Evolutionary conservation across 2,797 vertebrate genomes (phyloP), one percentile per base, ranked within the genome.

Genomic region (Meriones psammophilus): DNA sequence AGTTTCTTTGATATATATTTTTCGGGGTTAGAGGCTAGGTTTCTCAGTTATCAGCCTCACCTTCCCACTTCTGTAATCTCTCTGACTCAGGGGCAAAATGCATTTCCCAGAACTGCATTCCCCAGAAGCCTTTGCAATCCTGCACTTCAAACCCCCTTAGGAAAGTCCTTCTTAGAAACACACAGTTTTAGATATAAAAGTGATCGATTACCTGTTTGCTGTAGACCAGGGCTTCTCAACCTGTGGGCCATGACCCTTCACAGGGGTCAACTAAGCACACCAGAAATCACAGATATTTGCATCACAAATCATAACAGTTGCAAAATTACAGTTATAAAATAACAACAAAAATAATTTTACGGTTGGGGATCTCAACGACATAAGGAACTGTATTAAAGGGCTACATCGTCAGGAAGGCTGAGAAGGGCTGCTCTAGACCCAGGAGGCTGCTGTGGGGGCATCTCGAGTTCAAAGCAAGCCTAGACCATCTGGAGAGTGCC

Each of bases 111-210:
- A 88, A 96, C 76, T n/a, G 30, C 39, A 78, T 88, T 88, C 73
- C 42, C 89, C 79, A 89, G 58, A 84, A 74, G 20, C 36, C 60
- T 54, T 79, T 89, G 80, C 71, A 87, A 46, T 78, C 36, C 64
- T 30, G 7, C 17, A 17, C 62, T 78, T 13, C 17, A 9, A 58
- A 46, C 76, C 20, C 26, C 64, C 46, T 18, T 86, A 56, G 56
- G 50, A 81, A 77, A 73, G 36, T 89, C 64, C 71, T 96, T 86
- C 54, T 68, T 36, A 66, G 73, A 78, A 81, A 93, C 86, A 36
- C 28, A 39, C 3, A 39, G 20, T 60, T 30, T 54, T 22, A 5
- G 39, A 28, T 22, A 46, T 33, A 24, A 33, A 17, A 13, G 20
- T 30, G 24, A 54, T 36, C 20, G 24, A 54, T 36, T 71, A 28